Evolutionary conservation across 2,113 vertebrate species (phyloP).

Genomic region (Oceanites oceanicus): DNA sequence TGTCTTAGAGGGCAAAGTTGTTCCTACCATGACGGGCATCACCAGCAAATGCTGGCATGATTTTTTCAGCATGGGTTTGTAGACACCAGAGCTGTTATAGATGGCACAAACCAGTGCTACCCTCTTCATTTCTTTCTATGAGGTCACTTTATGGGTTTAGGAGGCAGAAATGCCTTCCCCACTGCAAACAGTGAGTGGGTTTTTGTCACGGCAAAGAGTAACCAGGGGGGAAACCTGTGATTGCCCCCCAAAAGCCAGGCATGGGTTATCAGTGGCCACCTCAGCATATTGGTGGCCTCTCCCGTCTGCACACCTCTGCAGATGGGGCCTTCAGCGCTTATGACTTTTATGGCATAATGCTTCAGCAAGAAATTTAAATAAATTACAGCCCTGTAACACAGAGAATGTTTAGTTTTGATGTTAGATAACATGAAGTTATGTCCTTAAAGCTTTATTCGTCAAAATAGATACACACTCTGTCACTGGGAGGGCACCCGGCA

Average conservation of each 20-base stretch:
- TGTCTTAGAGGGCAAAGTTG: not conserved
- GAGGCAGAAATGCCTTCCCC: not conserved
- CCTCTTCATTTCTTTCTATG: not conserved
- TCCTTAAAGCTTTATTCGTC: not conserved
- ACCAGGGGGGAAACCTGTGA: not conserved
- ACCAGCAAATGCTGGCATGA: accelerated
- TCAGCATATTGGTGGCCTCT: not conserved
- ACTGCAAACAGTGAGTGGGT: not conserved
- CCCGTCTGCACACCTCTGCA: not conserved
- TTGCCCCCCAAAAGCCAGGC: not conserved
- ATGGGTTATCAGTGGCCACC: not conserved
- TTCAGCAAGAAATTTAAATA: not conserved
- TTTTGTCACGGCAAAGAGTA: not conserved
- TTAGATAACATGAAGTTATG: not conserved
- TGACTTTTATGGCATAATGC: not conserved
- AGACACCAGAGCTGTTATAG: not conserved
- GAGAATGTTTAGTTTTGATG: not conserved
- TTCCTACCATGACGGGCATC: accelerated
- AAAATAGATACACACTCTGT: not conserved
- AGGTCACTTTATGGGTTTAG: not conserved
- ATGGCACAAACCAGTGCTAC: not conserved
- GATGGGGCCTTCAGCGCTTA: not conserved
- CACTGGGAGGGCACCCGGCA: not conserved
- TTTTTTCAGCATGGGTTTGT: not conserved
- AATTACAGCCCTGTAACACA: not conserved